Percentiles rank a stretch among this genome's conserved stretches.
These are phyloP conservation scores for Melozone crissalis DNA, from an alignment of 2,113 vertebrate genomes.

Conservation along the genomic window DNA sequence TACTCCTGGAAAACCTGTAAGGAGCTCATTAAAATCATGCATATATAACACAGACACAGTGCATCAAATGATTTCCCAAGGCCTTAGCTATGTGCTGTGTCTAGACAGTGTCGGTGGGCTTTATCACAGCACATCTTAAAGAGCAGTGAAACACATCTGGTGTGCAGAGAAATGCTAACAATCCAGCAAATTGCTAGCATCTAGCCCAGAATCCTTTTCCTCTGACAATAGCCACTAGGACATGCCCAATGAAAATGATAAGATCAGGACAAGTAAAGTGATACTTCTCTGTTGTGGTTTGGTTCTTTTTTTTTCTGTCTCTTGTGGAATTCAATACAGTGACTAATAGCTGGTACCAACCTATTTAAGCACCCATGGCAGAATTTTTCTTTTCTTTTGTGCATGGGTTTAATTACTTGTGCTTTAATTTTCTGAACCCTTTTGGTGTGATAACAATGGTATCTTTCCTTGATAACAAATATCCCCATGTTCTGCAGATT, in stretches of 20 bases:
- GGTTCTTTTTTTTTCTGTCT: neutral
- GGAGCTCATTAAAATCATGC: conserved; percentile 20
- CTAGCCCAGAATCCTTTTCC: neutral
- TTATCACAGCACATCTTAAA: neutral
- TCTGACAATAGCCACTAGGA: neutral
- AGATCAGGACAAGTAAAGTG: neutral
- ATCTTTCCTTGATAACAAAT: neutral
- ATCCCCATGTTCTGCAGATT: neutral
- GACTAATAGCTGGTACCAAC: neutral
- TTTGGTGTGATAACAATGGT: neutral
- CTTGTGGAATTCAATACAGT: neutral
- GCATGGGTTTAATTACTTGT: neutral
- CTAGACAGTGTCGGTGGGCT: neutral
- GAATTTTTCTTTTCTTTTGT: neutral
- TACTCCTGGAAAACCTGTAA: neutral
- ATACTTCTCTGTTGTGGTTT: neutral
- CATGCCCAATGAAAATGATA: neutral
- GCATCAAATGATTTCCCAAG: neutral
- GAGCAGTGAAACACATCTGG: neutral
- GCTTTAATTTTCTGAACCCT: neutral
- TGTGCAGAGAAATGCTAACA: neutral
- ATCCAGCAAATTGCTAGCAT: neutral
- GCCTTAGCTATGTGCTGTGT: neutral
- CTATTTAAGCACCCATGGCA: neutral
- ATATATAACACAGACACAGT: neutral